Conservation (phyloP, 2,888 invertebrate genomes). For the Plemyria rubiginata region DNA sequence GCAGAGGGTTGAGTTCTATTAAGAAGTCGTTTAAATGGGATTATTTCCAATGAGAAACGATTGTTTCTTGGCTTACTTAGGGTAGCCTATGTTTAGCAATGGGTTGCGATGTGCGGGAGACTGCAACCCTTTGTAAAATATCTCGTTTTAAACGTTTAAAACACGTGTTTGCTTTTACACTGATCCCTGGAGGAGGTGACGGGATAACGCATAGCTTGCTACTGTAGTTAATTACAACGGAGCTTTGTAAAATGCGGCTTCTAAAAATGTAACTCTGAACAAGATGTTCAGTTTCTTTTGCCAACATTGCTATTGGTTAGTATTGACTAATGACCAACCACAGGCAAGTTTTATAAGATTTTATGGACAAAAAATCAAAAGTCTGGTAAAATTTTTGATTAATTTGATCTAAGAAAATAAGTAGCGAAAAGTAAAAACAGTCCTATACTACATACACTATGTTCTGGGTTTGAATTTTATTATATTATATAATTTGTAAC, state of each 20-base stretch:
- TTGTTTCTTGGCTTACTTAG: slow-evolving; percentile 39
- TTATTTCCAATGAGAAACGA: slow-evolving; percentile 68
- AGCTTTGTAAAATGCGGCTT: slow-evolving; percentile 29
- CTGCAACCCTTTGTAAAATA: slow-evolving; percentile 81
- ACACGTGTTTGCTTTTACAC: slow-evolving; percentile 76
- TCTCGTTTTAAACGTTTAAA: slow-evolving; percentile 75
- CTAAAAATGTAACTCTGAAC: slow-evolving; percentile 19
- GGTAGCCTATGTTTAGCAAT: slow-evolving; percentile 74
- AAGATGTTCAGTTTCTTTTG: slow-evolving; percentile 11
- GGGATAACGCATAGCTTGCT: slow-evolving; percentile 67
- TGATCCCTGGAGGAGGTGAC: slow-evolving; percentile 66
- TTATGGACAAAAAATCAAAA: not conserved
- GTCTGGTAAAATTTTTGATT: not conserved
- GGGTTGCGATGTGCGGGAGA: slow-evolving; percentile 59
- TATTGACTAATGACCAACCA: not conserved
- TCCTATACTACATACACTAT: no score
- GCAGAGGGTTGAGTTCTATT: slow-evolving; percentile 67
- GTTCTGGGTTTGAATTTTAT: no score
- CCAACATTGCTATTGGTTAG: not conserved
- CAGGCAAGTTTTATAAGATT: not conserved
- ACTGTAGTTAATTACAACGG: slow-evolving; percentile 60
- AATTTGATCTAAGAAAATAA: not conserved
- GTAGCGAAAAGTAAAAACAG: no score
- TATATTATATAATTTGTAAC: no score
- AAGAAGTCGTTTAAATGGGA: slow-evolving; percentile 65